These are phyloP conservation scores for Cassiopea andromeda DNA, from an alignment of 30 jellyfish, hydroid and myxozoan species.

Conservation along the genomic window DNA sequence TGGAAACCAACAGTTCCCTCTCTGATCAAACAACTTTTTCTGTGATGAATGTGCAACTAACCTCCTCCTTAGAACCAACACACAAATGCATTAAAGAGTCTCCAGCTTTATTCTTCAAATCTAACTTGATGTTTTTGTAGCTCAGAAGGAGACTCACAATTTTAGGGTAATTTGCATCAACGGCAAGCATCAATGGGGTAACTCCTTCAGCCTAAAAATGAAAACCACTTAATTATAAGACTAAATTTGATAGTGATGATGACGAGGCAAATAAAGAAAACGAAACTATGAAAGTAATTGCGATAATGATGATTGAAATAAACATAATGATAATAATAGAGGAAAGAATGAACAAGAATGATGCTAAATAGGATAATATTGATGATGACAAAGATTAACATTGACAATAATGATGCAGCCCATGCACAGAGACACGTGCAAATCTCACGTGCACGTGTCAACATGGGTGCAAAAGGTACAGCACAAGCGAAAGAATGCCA, in stretches of 20 bases:
- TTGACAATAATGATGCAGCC: too few species aligned
- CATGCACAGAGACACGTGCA: too few species aligned
- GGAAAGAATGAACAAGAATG: too few species aligned
- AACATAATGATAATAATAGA: too few species aligned
- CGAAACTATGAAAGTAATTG: too few species aligned
- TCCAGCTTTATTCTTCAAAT: slow-evolving; percentile 12
- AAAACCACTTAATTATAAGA: not conserved
- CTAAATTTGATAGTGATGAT: not conserved
- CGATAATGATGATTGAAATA: too few species aligned
- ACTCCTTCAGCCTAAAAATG: not conserved
- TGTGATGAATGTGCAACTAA: not conserved
- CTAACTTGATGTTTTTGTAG: slow-evolving; percentile 33
- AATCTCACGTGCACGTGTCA: too few species aligned
- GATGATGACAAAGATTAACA: too few species aligned
- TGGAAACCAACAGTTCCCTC: too few species aligned
- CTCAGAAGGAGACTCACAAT: slow-evolving; percentile 5
- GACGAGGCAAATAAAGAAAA: not conserved
- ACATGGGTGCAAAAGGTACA: too few species aligned
- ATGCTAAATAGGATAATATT: too few species aligned
- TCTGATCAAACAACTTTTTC: not conserved
- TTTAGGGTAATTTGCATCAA: not conserved
- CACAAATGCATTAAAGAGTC: slow-evolving; percentile 49
- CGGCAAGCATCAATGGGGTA: slow-evolving; percentile 26
- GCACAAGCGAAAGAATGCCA: too few species aligned
- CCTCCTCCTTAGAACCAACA: slow-evolving; percentile 31